phyloP scores from a whole-genome alignment of 2,113 vertebrate species.

The Arenaria interpres region DNA sequence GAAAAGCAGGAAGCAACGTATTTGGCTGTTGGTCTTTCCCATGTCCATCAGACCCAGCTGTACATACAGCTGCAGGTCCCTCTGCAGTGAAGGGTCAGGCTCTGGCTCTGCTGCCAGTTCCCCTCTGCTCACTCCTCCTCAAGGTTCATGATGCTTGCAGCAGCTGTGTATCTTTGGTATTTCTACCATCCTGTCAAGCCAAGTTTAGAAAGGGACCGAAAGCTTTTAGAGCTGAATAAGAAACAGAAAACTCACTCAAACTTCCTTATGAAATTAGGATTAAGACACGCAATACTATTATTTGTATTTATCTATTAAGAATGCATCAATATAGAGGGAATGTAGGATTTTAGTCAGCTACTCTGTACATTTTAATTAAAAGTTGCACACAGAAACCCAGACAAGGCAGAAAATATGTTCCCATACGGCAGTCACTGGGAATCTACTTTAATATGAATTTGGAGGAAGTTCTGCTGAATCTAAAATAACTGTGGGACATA shows the following conservation, averaged over 20 bases:
- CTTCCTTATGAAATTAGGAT: not conserved
- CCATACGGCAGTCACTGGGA: not conserved
- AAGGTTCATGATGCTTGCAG: accelerated
- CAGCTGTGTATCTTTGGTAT: not conserved
- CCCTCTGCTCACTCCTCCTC: not conserved
- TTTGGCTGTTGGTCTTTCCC: not conserved
- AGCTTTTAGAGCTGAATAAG: not conserved
- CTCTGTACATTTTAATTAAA: not conserved
- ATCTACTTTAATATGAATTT: not conserved
- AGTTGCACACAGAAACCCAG: not conserved
- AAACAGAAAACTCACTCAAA: not conserved
- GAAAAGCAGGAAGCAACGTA: accelerated
- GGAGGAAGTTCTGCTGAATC: not conserved
- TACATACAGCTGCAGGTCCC: not conserved
- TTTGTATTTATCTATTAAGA: not conserved
- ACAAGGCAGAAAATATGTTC: not conserved
- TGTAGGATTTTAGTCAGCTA: not conserved
- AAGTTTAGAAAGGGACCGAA: not conserved
- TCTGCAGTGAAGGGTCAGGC: not conserved
- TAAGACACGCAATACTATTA: not conserved
- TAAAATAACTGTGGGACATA: not conserved
- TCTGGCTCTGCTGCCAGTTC: not conserved
- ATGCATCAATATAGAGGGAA: not conserved
- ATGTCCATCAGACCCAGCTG: not conserved
- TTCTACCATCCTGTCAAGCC: not conserved